Evolutionary conservation across 2,113 vertebrate species (phyloP), one percentile per base, ranked within the genome.

Genomic region (Tachysurus fulvidraco): DNA sequence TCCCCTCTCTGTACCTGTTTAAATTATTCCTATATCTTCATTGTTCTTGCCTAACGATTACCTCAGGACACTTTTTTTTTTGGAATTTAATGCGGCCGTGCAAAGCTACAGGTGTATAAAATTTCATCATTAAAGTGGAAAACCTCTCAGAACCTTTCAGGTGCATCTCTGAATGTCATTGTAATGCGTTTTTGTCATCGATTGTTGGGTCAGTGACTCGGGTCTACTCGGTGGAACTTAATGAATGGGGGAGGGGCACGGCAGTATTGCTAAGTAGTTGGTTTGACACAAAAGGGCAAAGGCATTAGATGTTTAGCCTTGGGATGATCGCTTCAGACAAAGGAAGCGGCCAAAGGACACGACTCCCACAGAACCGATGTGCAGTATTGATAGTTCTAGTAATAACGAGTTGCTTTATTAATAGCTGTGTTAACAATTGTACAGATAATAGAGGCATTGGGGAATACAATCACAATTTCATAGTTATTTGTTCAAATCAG

Each of bases 261-360:
- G 30, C 12, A 81, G 82, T 41, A 77, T 89, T 88, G 89, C 91
- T 91, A 91, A 91, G 91, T 91, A 90, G 89, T 71, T 89, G 89
- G 88, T 85, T 77, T 92, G 93, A 92, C 94, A 94, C 91, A 88
- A 91, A 90, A 91, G 92, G 93, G 87, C 91, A 94, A 93, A 92
- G 88, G 91, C 91, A 93, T 94, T 93, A 92, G 83, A 89, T 88
- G 85, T 89, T 92, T 85, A 85, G 60, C 85, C 50, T 83, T 62
- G 41, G 86, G 50, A 83, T 87, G 81, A 83, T 91, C 81, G 84
- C 81, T 91, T 79, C 64, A 89, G 87, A 86, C 88, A 90, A 91
- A 88, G 80, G 67, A 64, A 67, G 25, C 54, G 16, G 4, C 67
- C 81, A 80, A 55, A 78, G 85, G 85, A 81, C 89, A 90, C 90